phyloP scores from a whole-genome alignment of 2,113 vertebrate species.

The Phaethon lepturus region DNA sequence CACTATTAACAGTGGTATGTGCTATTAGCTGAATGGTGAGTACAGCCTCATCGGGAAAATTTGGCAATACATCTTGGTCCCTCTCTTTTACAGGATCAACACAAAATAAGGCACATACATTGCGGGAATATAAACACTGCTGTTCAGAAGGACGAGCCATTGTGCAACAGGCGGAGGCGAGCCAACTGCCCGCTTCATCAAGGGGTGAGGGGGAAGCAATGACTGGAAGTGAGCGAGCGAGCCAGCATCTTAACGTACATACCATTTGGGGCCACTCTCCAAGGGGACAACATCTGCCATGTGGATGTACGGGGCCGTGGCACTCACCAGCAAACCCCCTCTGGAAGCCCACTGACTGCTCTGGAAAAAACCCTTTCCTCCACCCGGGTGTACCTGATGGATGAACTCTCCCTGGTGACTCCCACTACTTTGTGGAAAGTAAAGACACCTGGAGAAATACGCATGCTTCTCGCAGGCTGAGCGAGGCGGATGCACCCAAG shows the following conservation, averaged over 20 bases:
- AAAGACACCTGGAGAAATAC: not conserved
- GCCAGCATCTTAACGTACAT: not conserved
- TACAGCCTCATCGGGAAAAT: slow-evolving; percentile 46
- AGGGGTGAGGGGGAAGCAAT: not conserved
- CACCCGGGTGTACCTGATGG: not conserved
- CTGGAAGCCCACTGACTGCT: not conserved
- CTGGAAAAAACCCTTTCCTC: not conserved
- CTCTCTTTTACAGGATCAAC: slow-evolving; percentile 76
- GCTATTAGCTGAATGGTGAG: slow-evolving; percentile 1
- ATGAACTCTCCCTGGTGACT: not conserved
- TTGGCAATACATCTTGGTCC: slow-evolving; percentile 84
- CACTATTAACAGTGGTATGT: slow-evolving; percentile 72
- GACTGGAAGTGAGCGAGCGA: not conserved
- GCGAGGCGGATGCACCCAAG: not conserved
- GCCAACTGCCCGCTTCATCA: not conserved
- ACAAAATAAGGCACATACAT: slow-evolving; percentile 96
- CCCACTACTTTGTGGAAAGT: not conserved
- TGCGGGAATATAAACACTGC: slow-evolving; percentile 52
- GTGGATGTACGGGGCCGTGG: not conserved
- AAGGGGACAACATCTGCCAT: not conserved
- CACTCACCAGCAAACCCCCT: not conserved
- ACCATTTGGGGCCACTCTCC: not conserved
- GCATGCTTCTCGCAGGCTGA: not conserved
- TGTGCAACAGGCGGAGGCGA: not conserved
- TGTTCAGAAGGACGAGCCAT: not conserved